Evolutionary conservation across 2,797 vertebrate genomes (phyloP), one percentile per base, ranked within the genome.

Genomic region (Parotocinclus haroldoi): DNA sequence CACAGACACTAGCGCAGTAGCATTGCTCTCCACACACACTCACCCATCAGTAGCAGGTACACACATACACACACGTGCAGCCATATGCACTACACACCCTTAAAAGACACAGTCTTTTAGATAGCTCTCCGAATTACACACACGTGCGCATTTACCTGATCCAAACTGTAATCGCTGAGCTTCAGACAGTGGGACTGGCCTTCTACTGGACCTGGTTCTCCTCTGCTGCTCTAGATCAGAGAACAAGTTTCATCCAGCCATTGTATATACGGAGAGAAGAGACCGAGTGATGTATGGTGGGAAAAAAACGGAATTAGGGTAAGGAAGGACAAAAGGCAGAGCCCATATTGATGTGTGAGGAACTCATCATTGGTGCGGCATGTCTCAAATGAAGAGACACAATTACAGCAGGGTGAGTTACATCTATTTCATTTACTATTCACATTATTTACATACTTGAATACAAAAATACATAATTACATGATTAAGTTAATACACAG

Each of bases 311-410:
- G 65, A 61, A 53, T 60, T 63, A 71, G 69, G 65, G 46, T 66
- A 54, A 48, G 60, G 55, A n/a, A 71, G 19, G 37, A 37, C 58
- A 38, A 59, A 53, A 65, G 59, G 13, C 48, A 70, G 42, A 60
- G 58, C 66, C 49, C 49, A 55, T 46, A 62, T 40, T 60, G 45
- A 45, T 40, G 53, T 71, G 58, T 74, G 59, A 56, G 56, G 58
- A 46, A 66, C 37, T 66, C 68, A 66, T 63, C 50, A 42, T 49
- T 36, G 53, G 72, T 78, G 76, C 88, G 79, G 75, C 88, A 97
- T 97, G 94, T 93, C 95, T 85, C 93, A 94, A 84, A 90, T 89
- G 77, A 93, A 90, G 89, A 92, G 94, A 77, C 93, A 83, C 81
- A 58, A 88, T 3, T 90, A 91, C 81, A 88, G 82, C 79, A 90